These are phyloP conservation scores for Elmis aenea DNA, from an alignment of 2,888 invertebrate species.

Conservation along the genomic window DNA sequence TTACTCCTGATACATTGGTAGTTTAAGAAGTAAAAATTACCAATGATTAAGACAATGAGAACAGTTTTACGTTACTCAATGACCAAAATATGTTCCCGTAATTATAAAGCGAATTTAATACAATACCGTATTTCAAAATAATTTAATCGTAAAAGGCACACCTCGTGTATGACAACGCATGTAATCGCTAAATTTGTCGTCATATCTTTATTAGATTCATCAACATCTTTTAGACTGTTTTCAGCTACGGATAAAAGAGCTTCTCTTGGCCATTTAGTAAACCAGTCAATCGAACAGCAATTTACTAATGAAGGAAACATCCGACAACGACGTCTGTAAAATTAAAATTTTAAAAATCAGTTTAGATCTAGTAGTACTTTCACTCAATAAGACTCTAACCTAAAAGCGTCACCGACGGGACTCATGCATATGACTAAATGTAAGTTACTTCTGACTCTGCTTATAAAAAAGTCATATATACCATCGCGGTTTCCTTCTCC, in stretches of 20 bases:
- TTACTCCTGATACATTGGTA: too few relatives aligned
- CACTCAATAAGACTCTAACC: slow-evolving; percentile 43
- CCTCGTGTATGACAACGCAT: slow-evolving; percentile 70
- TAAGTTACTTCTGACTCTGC: slow-evolving; percentile 73
- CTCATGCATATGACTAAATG: slow-evolving; percentile 89
- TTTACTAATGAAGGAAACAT: slow-evolving; percentile 94
- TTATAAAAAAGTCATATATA: slow-evolving; percentile 82
- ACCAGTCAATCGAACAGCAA: slow-evolving; percentile 94
- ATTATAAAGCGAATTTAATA: too few relatives aligned
- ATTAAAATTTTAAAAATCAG: neutral
- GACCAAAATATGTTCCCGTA: too few relatives aligned
- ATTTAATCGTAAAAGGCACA: slow-evolving; percentile 31
- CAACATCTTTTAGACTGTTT: slow-evolving; percentile 60
- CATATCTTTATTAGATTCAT: slow-evolving; percentile 50
- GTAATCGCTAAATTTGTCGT: slow-evolving; percentile 54
- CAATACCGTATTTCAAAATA: too few relatives aligned
- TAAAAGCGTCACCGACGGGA: slow-evolving; percentile 83
- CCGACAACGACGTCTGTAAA: slow-evolving; percentile 71
- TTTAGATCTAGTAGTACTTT: neutral
- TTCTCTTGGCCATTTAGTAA: slow-evolving; percentile 86
- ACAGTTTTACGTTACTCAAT: too few relatives aligned
- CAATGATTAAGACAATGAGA: too few relatives aligned
- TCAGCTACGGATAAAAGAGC: slow-evolving; percentile 79
- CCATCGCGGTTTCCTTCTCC: slow-evolving; percentile 66
- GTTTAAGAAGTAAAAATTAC: too few relatives aligned